Percentiles rank a stretch among this genome's conserved stretches.
Evolutionary conservation across 2,888 invertebrate genomes (phyloP).

Genomic region (Auanema freiburgensis): DNA sequence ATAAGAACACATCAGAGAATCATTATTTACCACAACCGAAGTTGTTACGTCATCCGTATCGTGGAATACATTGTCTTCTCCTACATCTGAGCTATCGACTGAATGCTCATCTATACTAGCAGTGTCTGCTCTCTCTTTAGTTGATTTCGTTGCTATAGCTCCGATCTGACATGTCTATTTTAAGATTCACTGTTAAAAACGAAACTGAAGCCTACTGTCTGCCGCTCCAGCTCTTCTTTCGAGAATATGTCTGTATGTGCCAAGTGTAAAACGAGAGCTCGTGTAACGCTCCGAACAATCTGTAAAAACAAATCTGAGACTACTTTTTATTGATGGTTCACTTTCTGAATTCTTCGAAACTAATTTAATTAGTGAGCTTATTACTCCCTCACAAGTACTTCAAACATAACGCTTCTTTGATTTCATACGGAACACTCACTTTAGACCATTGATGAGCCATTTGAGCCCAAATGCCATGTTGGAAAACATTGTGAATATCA

Average conservation of each 20-base stretch:
- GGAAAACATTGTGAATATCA: constrained; percentile 49
- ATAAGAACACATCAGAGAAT: neutral
- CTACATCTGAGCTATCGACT: constrained; percentile 16
- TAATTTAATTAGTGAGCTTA: too few relatives aligned
- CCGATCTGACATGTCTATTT: too few relatives aligned
- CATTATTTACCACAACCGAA: constrained; percentile 32
- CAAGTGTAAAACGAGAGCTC: constrained; percentile 90
- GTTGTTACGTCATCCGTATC: constrained; percentile 46
- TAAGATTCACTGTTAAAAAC: neutral
- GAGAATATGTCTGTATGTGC: constrained; percentile 81
- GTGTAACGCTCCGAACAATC: constrained; percentile 75
- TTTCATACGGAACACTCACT: constrained; percentile 10
- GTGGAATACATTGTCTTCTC: constrained; percentile 46
- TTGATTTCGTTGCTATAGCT: neutral
- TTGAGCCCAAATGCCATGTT: constrained; percentile 43
- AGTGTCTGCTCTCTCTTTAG: constrained; percentile 18
- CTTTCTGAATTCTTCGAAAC: too few relatives aligned
- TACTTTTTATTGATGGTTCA: too few relatives aligned
- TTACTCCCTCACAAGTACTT: neutral
- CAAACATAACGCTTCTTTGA: too few relatives aligned
- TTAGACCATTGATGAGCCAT: constrained; percentile 45
- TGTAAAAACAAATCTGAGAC: constrained; percentile 11
- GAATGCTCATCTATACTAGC: constrained; percentile 21
- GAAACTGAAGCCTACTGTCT: constrained; percentile 19
- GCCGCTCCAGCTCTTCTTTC: constrained; percentile 35